Percentiles rank a stretch among this genome's conserved stretches.
phyloP scores from a whole-genome alignment of 1,140 invertebrate species.

The Stratiolaelaps scimitus region DNA sequence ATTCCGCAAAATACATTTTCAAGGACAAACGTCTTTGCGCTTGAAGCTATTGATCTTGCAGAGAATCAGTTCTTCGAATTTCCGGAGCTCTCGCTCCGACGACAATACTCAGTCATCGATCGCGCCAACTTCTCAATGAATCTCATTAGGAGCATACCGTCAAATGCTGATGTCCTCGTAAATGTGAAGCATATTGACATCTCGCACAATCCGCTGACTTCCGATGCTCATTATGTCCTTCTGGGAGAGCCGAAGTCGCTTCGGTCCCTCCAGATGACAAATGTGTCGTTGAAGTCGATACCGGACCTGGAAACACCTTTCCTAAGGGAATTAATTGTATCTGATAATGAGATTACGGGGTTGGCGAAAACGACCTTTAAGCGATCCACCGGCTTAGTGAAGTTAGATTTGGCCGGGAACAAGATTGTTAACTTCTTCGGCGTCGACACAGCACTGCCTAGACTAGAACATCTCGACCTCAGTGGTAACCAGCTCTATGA shows the following conservation, averaged over 20 bases:
- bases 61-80: slow-evolving; percentile 61
- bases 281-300: slow-evolving; percentile 53
- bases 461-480: slow-evolving; percentile 56
- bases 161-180: slow-evolving; percentile 67
- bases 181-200: slow-evolving; percentile 74
- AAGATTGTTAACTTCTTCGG: slow-evolving; percentile 48
- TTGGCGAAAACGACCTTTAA: slow-evolving; percentile 55
- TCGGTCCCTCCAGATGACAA: slow-evolving; percentile 61
- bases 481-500: slow-evolving; percentile 60
- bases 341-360: slow-evolving; percentile 56
- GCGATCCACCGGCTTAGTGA: slow-evolving; percentile 60
- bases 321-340: slow-evolving; percentile 63
- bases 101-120: slow-evolving; percentile 65
- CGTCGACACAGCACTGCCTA: slow-evolving; percentile 53
- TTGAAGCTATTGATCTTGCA: slow-evolving; percentile 66
- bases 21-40: slow-evolving; percentile 55
- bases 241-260: slow-evolving; percentile 76
- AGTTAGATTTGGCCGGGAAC: slow-evolving; percentile 63
- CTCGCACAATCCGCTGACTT: slow-evolving; percentile 65
- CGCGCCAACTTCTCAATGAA: slow-evolving; percentile 65
- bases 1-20: slow-evolving; percentile 74
- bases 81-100: slow-evolving; percentile 60
- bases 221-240: slow-evolving; percentile 57
- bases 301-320: slow-evolving; percentile 66
- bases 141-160: slow-evolving; percentile 58